phyloP scores from a whole-genome alignment of 2,888 invertebrate species.

The Allophyes oxyacanthae region DNA sequence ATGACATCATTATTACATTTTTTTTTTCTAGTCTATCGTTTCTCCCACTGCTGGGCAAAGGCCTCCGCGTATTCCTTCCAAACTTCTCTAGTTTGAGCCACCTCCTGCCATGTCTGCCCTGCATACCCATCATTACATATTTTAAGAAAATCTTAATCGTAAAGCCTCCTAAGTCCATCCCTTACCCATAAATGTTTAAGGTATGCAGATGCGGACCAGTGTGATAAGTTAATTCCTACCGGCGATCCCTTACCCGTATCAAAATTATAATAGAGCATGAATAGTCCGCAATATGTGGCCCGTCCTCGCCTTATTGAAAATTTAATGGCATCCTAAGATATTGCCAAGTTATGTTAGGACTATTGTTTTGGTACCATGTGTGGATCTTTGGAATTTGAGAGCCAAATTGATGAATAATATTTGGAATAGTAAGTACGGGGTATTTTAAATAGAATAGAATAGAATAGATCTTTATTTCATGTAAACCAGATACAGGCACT shows the following conservation, averaged over 20 bases:
- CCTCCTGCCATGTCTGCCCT: too few species aligned
- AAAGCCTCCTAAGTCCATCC: slow-evolving; percentile 67
- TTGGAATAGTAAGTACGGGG: too few species aligned
- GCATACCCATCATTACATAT: background rate
- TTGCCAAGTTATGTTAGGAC: slow-evolving; percentile 68
- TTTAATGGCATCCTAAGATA: slow-evolving; percentile 76
- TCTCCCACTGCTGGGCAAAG: too few species aligned
- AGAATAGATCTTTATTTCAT: too few species aligned
- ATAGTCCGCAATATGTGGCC: slow-evolving; percentile 80
- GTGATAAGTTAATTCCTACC: slow-evolving; percentile 88
- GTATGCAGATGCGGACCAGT: slow-evolving; percentile 86
- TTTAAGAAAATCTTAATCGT: background rate
- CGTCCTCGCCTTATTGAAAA: slow-evolving; percentile 77
- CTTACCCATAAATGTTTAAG: slow-evolving; percentile 81
- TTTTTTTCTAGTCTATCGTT: too few species aligned
- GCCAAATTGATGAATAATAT: slow-evolving; percentile 33
- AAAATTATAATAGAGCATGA: slow-evolving; percentile 82
- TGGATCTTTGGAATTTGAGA: slow-evolving; percentile 38
- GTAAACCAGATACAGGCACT: too few species aligned
- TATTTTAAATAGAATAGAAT: too few species aligned
- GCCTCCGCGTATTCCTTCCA: too few species aligned
- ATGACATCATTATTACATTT: too few species aligned
- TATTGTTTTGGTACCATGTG: slow-evolving; percentile 49
- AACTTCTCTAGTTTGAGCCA: too few species aligned
- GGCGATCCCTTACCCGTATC: slow-evolving; percentile 87